Base-by-base conservation (phyloP, 2,797 vertebrate species). In the Helarctos malayanus region DNA sequence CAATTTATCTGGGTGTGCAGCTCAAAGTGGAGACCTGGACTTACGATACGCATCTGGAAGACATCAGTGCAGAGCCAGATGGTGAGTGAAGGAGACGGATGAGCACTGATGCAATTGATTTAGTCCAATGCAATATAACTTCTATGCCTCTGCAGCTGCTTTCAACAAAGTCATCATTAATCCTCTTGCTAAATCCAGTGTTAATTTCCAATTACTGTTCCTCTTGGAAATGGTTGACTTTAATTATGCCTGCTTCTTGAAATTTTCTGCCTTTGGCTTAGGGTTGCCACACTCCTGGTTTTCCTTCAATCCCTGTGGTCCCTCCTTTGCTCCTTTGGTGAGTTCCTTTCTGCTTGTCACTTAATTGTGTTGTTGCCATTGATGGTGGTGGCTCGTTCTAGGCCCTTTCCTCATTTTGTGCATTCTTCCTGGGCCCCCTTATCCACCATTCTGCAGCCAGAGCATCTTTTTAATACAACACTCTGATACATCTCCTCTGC, bases 241-340 rank as follows among this genome's bases (percentile, higher is more conserved):
- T 49, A 71, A 49, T 59, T 80, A 73, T 76, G 57, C n/a, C 71
- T 84, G 27, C 19, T 89, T 75, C 59, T 92, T 54, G 80, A 81
- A 59, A 29, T 85, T 47, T 68, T 76, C 61, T 93, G 87, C 32
- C 45, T 75, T 81, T 63, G 73, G 52, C 35, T 78, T 89, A 47
- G 52, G 15, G 19, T 75, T 92, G 75, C 41, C 63, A 29, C 47
- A 25, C 14, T 87, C 59, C 73, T 71, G 32, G 21, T 41, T 95
- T 94, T 59, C 59, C 59, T 73, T 89, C 45, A 81, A 71, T 29
- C 52, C 47, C 29, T 65, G 38, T 76, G 38, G 49, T 56, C 21
- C 49, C 47, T 95, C 57, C 9, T 86, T 89, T 87, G 52, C 82
- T 80, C 79, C n/a, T 91, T 65, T 88, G 79, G 68, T 59, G 45